Conservation (phyloP, 2,113 vertebrate genomes). For the Chunga burmeisteri region DNA sequence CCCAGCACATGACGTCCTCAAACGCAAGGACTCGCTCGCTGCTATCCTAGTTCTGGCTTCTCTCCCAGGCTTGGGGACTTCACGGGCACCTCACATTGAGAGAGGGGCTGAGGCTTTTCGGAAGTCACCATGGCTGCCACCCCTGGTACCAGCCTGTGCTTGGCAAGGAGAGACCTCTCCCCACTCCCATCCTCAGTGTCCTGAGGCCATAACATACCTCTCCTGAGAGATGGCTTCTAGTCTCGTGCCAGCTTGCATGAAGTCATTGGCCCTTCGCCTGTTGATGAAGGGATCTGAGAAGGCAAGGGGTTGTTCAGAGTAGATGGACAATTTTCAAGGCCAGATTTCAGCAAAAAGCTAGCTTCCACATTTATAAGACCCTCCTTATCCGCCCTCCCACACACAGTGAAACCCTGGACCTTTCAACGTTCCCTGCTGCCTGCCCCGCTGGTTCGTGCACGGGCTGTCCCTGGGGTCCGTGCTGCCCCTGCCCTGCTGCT, state of each 20-base stretch:
- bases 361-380: neutral
- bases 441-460: accelerated
- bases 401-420: neutral
- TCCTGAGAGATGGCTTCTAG: slow-evolving; percentile 58
- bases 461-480: neutral
- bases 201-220: slow-evolving; percentile 60
- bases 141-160: neutral
- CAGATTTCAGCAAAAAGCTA: neutral
- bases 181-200: neutral
- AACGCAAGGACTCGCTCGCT: neutral
- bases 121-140: neutral
- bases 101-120: neutral
- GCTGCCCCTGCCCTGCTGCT: neutral
- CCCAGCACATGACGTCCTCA: neutral
- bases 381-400: neutral
- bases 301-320: neutral
- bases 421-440: neutral
- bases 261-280: slow-evolving; percentile 72
- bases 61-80: neutral
- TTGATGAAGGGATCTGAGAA: slow-evolving; percentile 75
- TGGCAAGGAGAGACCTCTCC: neutral
- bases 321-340: neutral
- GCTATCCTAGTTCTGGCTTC: neutral
- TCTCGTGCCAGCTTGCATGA: slow-evolving; percentile 64
- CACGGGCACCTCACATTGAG: neutral